These are phyloP conservation scores for Drosophila ezoana DNA, from an alignment of 2,888 invertebrate species.

Conservation along the genomic window DNA sequence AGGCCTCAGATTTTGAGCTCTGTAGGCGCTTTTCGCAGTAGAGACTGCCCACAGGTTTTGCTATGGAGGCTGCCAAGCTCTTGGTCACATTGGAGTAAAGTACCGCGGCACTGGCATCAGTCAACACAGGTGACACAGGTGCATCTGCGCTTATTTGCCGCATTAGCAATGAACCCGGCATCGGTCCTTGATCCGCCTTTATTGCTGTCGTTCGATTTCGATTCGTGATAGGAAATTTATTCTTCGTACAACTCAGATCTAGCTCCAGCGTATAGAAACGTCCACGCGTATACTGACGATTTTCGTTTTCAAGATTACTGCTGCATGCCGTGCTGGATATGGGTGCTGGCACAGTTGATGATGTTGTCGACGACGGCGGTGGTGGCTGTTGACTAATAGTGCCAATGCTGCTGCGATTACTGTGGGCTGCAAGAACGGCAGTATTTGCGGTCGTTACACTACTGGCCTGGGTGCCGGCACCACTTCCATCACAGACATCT, in stretches of 20 bases:
- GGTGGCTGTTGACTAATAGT: slow-evolving; percentile 59
- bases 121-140: slow-evolving; percentile 1
- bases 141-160: slow-evolving; percentile 26
- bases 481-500: slow-evolving; percentile 60
- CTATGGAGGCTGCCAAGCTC: slow-evolving; percentile 82
- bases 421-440: slow-evolving; percentile 18
- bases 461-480: slow-evolving; percentile 35
- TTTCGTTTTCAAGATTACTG: slow-evolving; percentile 75
- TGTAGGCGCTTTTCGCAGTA: slow-evolving; percentile 85
- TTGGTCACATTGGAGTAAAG: slow-evolving; percentile 77
- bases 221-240: slow-evolving; percentile 87
- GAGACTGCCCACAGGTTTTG: slow-evolving; percentile 83
- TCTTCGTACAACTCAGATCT: slow-evolving; percentile 87
- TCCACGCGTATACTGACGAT: slow-evolving; percentile 81
- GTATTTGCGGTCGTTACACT: slow-evolving; percentile 38
- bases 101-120: not conserved
- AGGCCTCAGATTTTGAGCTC: slow-evolving; percentile 84
- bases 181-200: slow-evolving; percentile 19
- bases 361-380: not conserved
- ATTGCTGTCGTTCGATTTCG: slow-evolving; percentile 62
- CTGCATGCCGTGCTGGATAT: slow-evolving; percentile 26
- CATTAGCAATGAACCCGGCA: slow-evolving; percentile 7
- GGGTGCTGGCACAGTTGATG: slow-evolving; percentile 33
- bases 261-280: slow-evolving; percentile 85
- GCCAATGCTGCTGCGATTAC: slow-evolving; percentile 65